Percentiles rank a stretch among this genome's conserved stretches.
Evolutionary conservation across 2,113 vertebrate genomes (phyloP).

Genomic region (Mirza zaza): DNA sequence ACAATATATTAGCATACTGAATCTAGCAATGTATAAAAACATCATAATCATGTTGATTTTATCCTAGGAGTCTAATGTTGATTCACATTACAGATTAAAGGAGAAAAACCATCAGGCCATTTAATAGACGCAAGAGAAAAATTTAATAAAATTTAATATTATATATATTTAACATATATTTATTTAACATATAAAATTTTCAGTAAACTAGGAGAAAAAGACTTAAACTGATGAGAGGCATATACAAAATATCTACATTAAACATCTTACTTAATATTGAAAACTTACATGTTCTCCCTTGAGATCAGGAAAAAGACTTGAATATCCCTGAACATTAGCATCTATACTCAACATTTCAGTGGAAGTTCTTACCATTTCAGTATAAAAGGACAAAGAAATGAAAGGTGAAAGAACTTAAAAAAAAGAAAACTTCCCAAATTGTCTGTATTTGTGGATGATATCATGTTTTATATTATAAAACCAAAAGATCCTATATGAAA

Average conservation of each 20-base stretch:
- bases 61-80: neutral
- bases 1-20: neutral
- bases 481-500: neutral
- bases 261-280: neutral
- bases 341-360: neutral
- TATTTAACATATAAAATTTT: neutral
- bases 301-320: neutral
- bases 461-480: neutral
- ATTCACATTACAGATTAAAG: neutral
- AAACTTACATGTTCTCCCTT: neutral
- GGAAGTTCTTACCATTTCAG: neutral
- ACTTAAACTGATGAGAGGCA: neutral
- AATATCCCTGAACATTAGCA: neutral
- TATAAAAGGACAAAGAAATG: neutral
- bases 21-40: neutral
- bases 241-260: neutral
- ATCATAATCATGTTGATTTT: neutral
- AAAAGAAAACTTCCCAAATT: neutral
- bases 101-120: neutral
- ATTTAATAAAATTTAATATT: neutral
- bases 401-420: neutral
- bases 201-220: neutral
- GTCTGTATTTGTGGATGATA: neutral
- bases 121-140: neutral
- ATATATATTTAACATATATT: neutral